Conservation (phyloP, 2,888 invertebrate species). For the Ectemnius continuus region DNA sequence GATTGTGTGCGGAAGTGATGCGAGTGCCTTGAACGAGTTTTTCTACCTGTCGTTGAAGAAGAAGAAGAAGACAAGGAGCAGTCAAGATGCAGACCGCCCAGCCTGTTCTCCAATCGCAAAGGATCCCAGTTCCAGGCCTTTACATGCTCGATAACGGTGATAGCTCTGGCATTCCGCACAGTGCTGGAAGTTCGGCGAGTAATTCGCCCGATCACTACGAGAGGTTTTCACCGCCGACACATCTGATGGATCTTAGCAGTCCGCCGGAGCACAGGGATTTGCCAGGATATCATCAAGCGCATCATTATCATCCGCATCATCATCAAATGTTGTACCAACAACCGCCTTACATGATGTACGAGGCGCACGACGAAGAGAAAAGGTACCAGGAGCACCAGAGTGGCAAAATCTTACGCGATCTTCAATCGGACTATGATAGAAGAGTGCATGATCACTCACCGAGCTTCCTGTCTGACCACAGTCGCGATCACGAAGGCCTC, state of each 20-base stretch:
- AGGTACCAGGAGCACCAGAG: slow-evolving; percentile 50
- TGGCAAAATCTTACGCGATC: slow-evolving; percentile 55
- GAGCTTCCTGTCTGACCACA: slow-evolving; percentile 68
- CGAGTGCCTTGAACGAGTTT: slow-evolving; percentile 2
- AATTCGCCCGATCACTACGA: slow-evolving; percentile 71
- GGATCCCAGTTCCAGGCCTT: slow-evolving; percentile 50
- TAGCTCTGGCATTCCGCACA: slow-evolving; percentile 70
- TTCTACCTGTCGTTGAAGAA: neutral
- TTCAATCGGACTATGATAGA: slow-evolving; percentile 60
- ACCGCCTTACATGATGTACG: slow-evolving; percentile 59
- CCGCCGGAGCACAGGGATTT: slow-evolving; percentile 63
- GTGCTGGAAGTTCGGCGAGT: slow-evolving; percentile 72
- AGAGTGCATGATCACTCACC: slow-evolving; percentile 62
- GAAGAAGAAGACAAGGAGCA: too few relatives aligned
- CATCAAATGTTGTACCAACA: slow-evolving; percentile 44
- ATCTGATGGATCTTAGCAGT: slow-evolving; percentile 71
- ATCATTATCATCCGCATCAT: slow-evolving; percentile 50
- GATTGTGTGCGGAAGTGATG: slow-evolving; percentile 1
- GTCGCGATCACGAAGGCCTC: slow-evolving; percentile 66
- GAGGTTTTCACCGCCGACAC: slow-evolving; percentile 68
- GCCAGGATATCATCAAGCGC: slow-evolving; percentile 42
- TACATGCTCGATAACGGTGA: slow-evolving; percentile 61
- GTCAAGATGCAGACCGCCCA: slow-evolving; percentile 65
- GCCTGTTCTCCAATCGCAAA: slow-evolving; percentile 59
- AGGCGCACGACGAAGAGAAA: slow-evolving; percentile 55